phyloP scores from a whole-genome alignment of 1,140 invertebrate genomes.

The Drosophila subobscura region DNA sequence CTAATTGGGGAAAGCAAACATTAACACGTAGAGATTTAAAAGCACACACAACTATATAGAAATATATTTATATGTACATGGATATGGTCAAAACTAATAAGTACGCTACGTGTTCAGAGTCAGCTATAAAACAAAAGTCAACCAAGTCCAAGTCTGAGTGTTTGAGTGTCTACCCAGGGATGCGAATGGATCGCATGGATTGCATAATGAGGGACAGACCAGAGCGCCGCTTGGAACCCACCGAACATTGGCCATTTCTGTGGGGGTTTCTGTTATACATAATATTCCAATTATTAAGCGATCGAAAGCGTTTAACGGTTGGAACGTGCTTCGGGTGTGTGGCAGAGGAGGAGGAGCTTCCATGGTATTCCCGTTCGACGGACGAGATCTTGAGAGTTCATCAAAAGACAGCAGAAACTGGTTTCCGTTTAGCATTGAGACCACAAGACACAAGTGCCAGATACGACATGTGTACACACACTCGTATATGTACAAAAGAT shows the following conservation, averaged over 20 bases:
- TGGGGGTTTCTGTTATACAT: conserved; percentile 5
- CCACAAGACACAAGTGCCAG: conserved; percentile 28
- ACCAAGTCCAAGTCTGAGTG: not conserved
- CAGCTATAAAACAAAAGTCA: conserved; percentile 11
- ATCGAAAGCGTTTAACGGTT: conserved; percentile 7
- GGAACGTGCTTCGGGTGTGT: conserved; percentile 17
- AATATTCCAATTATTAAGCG: conserved; percentile 29
- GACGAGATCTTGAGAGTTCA: conserved; percentile 23
- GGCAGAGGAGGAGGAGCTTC: conserved; percentile 29
- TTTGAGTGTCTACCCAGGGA: not conserved
- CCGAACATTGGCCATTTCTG: too few relatives aligned
- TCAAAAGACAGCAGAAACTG: conserved; percentile 50
- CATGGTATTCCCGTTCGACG: conserved; percentile 57
- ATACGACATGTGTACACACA: conserved; percentile 28
- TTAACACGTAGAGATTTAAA: conserved; percentile 21
- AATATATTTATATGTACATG: not conserved
- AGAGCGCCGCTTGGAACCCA: too few relatives aligned
- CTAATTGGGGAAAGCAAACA: conserved; percentile 5
- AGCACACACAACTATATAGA: not conserved
- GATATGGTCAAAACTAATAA: not conserved
- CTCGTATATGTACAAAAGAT: conserved; percentile 38
- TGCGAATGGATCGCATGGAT: not conserved
- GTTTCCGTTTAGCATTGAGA: conserved; percentile 64
- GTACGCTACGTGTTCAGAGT: conserved; percentile 27
- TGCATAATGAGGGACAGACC: too few relatives aligned